Evolutionary conservation across 2,797 vertebrate genomes (phyloP).

Genomic region (Tympanoctomys barrerae): DNA sequence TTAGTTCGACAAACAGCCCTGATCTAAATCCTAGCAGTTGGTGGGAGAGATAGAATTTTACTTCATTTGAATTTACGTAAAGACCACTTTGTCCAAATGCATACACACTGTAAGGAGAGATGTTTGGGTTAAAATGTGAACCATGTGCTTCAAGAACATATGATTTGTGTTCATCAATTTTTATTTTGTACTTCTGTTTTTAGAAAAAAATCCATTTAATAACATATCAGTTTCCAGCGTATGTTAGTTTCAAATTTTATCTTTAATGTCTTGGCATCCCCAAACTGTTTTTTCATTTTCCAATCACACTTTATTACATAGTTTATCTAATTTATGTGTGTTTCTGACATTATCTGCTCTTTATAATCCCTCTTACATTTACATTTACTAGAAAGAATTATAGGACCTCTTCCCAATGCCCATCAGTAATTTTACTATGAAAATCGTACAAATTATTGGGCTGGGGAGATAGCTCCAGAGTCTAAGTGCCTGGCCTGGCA

Average conservation of each 20-base stretch:
- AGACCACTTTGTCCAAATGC: background rate
- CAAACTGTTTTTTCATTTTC: background rate
- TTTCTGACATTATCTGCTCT: slow-evolving; percentile 20
- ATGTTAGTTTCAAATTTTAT: slow-evolving; percentile 41
- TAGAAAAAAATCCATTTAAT: background rate
- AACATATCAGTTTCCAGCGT: background rate
- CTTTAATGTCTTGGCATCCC: slow-evolving; percentile 15
- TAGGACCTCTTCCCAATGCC: background rate
- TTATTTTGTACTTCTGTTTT: slow-evolving; percentile 4
- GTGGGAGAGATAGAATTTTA: background rate
- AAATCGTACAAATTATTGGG: slow-evolving; percentile 32
- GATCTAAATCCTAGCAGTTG: background rate
- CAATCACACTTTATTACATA: slow-evolving; percentile 18
- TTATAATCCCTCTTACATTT: background rate
- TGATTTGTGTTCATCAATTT: background rate
- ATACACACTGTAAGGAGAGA: slow-evolving; percentile 10
- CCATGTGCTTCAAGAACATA: background rate
- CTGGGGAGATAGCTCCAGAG: too few species aligned
- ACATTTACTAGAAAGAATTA: background rate
- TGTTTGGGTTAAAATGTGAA: background rate
- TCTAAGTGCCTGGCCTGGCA: too few species aligned
- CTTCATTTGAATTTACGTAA: background rate
- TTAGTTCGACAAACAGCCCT: too few species aligned
- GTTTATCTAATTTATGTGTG: background rate
- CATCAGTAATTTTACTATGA: background rate